A percentile compares a stretch with the other conserved stretches of the same genome.
Evolutionary conservation across 1,140 invertebrate genomes (phyloP).

Genomic region (Lucilia cuprina): DNA sequence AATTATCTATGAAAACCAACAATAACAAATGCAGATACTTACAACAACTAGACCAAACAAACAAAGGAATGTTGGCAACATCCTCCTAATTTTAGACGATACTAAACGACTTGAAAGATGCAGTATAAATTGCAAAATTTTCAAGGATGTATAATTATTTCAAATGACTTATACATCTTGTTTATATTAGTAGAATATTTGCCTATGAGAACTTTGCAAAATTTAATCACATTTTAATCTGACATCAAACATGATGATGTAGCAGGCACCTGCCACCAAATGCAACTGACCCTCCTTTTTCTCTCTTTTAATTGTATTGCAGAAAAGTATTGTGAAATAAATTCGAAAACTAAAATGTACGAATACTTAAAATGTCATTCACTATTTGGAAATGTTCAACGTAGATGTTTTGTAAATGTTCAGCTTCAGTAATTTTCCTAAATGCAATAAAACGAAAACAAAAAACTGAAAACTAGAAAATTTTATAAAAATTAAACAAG

Average conservation of each 20-base stretch:
- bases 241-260: not conserved
- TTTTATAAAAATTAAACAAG: not conserved
- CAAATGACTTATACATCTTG: too few species aligned
- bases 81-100: not conserved
- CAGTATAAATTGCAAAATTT: too few species aligned
- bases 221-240: too few species aligned
- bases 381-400: not conserved
- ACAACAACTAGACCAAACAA: not conserved
- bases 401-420: slow-evolving; percentile 9
- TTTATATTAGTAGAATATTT: too few species aligned
- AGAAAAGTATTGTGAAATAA: not conserved
- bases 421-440: not conserved
- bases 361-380: slow-evolving; percentile 12
- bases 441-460: not conserved
- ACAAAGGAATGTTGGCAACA: not conserved
- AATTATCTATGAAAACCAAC: slow-evolving; percentile 17
- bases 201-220: too few species aligned
- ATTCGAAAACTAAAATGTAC: not conserved
- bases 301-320: too few species aligned
- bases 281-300: not conserved
- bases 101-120: not conserved
- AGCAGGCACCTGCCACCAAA: not conserved
- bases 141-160: too few species aligned
- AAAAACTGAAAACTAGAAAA: not conserved
- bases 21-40: not conserved